phyloP scores from a whole-genome alignment of 2,113 vertebrate genomes.

The Camelus dromedarius region DNA sequence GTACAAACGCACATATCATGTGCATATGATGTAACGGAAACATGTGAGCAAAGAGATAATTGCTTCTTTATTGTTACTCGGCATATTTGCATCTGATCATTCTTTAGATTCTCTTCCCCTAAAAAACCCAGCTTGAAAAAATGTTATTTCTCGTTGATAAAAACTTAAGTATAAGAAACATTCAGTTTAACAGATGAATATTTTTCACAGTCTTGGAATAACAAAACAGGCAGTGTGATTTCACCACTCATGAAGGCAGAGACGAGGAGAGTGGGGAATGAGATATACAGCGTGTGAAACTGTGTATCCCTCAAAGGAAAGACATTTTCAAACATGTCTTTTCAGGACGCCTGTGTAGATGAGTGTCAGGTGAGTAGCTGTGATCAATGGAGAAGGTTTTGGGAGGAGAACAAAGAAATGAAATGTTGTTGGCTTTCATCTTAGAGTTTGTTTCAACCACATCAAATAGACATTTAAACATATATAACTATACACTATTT shows the following conservation, averaged over 20 bases:
- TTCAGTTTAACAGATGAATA: constrained; percentile 58
- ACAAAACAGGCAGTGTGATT: constrained; percentile 29
- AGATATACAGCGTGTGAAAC: not conserved
- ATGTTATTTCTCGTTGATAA: constrained; percentile 23
- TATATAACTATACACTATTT: constrained; percentile 1
- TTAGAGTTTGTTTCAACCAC: constrained; percentile 57
- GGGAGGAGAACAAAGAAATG: constrained; percentile 49
- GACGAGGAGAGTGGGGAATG: not conserved
- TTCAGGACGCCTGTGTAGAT: not conserved
- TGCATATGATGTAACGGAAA: not conserved
- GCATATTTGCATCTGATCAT: constrained; percentile 40
- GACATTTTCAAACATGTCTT: not conserved
- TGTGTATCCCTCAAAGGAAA: not conserved
- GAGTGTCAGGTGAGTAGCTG: not conserved
- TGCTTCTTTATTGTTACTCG: not conserved
- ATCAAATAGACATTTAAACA: constrained; percentile 65
- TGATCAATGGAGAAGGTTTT: not conserved
- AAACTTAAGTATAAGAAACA: not conserved
- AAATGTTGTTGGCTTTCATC: constrained; percentile 38
- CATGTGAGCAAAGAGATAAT: constrained; percentile 43
- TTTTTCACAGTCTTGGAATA: constrained; percentile 8
- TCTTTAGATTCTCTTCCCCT: not conserved
- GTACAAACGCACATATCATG: not conserved
- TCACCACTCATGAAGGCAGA: constrained; percentile 2
- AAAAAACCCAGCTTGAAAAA: constrained; percentile 30